phyloP scores from a whole-genome alignment of 2,888 invertebrate genomes.

The Diloba caeruleocephala region DNA sequence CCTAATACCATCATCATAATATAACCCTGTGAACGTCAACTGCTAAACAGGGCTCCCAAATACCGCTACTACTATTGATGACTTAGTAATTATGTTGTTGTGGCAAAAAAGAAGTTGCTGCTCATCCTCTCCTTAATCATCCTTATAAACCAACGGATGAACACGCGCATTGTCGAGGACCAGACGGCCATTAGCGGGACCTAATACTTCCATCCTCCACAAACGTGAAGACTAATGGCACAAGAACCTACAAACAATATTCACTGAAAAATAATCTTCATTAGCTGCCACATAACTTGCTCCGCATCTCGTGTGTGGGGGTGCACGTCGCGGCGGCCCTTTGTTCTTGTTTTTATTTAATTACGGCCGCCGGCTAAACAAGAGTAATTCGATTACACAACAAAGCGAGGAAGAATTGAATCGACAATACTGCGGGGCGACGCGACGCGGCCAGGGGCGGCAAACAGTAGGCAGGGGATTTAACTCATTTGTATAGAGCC shows the following conservation, averaged over 20 bases:
- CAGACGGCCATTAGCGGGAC: too few relatives aligned
- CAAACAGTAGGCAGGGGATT: background rate
- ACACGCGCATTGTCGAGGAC: too few relatives aligned
- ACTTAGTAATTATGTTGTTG: too few relatives aligned
- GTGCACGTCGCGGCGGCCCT: slow-evolving; percentile 34
- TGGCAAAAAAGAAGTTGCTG: too few relatives aligned
- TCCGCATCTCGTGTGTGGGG: background rate
- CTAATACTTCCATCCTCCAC: background rate
- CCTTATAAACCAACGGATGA: too few relatives aligned
- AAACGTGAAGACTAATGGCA: background rate
- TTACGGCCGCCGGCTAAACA: slow-evolving; percentile 49
- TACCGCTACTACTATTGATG: too few relatives aligned
- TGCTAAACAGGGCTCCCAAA: too few relatives aligned
- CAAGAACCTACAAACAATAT: background rate
- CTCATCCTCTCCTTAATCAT: too few relatives aligned
- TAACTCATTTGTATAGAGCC: slow-evolving; percentile 12
- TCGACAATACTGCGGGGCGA: slow-evolving; percentile 25
- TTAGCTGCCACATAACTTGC: slow-evolving; percentile 6
- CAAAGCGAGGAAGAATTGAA: slow-evolving; percentile 56
- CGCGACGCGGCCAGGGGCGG: background rate
- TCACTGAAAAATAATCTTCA: slow-evolving; percentile 1
- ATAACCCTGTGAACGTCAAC: too few relatives aligned
- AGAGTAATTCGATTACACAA: slow-evolving; percentile 58
- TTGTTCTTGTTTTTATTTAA: slow-evolving; percentile 61
- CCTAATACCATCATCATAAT: too few relatives aligned